Base-by-base conservation (phyloP, 2,113 vertebrate species). In the Coptodon rendalli region DNA sequence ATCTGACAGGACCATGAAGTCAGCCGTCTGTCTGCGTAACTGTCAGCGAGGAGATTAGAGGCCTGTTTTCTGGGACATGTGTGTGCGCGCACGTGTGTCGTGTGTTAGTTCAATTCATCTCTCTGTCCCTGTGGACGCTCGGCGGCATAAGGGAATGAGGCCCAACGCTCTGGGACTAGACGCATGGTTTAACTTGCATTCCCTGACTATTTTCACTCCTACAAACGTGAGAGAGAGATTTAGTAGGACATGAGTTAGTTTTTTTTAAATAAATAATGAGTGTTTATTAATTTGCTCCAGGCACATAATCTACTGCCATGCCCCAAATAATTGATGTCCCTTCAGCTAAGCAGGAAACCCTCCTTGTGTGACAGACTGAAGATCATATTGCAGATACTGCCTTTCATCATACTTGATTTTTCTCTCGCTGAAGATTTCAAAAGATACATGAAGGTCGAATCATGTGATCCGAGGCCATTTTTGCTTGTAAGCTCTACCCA, bases 1-100 rank as follows among this genome's bases (percentile, higher is more conserved):
- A 90, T 92, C 87, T 88, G 87, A 86, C 85, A 91, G 66, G 9
- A 36, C 22, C 36, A 53, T 43, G 83, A 86, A 86, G 80, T 54
- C 84, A 7, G 48, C 56, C 45, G 27, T 34, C 45, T 76, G 53
- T 82, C 87, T 86, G 76, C 13, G 2, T 81, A 85, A 87, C 82
- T 38, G 13, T 81, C 89, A 93, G 84, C 7, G 13, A 9, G 29
- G 48, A 92, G 90, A 94, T 94, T 85, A 89, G 12, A 81, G 71
- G 63, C 59, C 36, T 80, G 54, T 54, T 92, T 89, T 92, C 83
- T 86, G 43, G 82, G 81, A 84, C 76, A 12, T 85, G 57, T 54
- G 54, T 81, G 61, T 79, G 83, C 59, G 83, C 59, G 10, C 48
- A 19, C 19, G 5, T 80, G 57, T 61, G 54, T 61, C 16, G 34